Evolutionary conservation across 2,797 vertebrate species (phyloP).

Genomic region (Mallotus villosus): DNA sequence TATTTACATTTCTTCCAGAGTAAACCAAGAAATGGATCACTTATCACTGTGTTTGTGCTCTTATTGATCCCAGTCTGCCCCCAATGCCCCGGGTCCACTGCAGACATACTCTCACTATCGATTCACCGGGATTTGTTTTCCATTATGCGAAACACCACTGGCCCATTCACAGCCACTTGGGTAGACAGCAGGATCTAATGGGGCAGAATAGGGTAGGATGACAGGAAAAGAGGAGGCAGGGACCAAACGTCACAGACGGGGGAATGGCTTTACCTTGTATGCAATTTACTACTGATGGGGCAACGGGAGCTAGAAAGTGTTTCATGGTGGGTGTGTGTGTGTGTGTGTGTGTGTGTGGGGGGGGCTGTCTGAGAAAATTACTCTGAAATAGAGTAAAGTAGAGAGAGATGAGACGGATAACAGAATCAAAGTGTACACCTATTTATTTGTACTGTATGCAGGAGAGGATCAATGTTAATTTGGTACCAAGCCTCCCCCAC

Average conservation of each 20-base stretch:
- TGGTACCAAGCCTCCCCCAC: background rate
- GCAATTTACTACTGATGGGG: constrained; percentile 22
- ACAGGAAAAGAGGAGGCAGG: constrained; percentile 10
- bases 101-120: constrained; percentile 1
- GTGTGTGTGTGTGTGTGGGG: background rate
- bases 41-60: background rate
- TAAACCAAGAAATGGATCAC: background rate
- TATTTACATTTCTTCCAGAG: background rate
- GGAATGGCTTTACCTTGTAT: constrained; percentile 19
- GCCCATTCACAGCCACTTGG: background rate
- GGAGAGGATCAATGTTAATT: constrained; percentile 15
- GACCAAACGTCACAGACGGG: constrained; percentile 12
- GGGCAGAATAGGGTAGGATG: constrained; percentile 11
- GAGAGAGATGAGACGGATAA: background rate
- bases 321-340: too few relatives aligned
- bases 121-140: constrained; percentile 23
- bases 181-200: constrained; percentile 14
- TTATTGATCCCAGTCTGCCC: background rate
- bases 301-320: background rate
- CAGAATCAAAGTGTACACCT: background rate
- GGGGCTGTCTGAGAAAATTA: background rate
- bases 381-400: background rate
- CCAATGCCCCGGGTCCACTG: background rate
- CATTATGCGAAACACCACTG: constrained; percentile 13
- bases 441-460: constrained; percentile 13